A percentile compares a stretch with the other conserved stretches of the same genome.
Evolutionary conservation across 2,113 vertebrate species (phyloP).

Genomic region (Rhinopithecus roxellana): DNA sequence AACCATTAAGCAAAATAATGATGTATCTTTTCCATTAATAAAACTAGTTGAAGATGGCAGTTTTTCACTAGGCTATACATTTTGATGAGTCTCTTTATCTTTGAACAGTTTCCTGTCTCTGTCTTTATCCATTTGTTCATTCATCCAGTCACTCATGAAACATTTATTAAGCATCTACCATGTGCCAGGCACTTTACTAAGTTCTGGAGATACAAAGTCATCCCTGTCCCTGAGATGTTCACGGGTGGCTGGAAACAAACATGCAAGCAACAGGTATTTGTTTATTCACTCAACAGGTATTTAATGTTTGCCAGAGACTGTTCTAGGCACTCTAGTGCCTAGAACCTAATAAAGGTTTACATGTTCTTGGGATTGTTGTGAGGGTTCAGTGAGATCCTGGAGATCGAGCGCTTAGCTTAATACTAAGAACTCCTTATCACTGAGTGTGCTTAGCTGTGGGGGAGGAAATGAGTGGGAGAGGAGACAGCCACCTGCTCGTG

Average conservation of each 20-base stretch:
- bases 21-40: slow-evolving; percentile 1
- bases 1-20: background rate
- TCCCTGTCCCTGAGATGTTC: too few species aligned
- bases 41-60: background rate
- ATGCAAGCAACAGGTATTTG: background rate
- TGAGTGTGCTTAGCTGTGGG: background rate
- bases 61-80: background rate
- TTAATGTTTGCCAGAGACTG: background rate
- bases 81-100: background rate
- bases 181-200: background rate
- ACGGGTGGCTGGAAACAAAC: background rate
- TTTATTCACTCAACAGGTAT: background rate
- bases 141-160: background rate
- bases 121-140: background rate
- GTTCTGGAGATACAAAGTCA: background rate
- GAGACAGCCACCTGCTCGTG: background rate
- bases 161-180: background rate
- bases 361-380: background rate
- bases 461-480: background rate
- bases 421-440: background rate
- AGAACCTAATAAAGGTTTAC: too few species aligned
- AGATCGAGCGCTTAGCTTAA: background rate
- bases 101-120: background rate
- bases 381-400: background rate
- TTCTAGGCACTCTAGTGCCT: background rate